phyloP scores from a whole-genome alignment of 2,113 vertebrate genomes.

The Microtus ochrogaster region DNA sequence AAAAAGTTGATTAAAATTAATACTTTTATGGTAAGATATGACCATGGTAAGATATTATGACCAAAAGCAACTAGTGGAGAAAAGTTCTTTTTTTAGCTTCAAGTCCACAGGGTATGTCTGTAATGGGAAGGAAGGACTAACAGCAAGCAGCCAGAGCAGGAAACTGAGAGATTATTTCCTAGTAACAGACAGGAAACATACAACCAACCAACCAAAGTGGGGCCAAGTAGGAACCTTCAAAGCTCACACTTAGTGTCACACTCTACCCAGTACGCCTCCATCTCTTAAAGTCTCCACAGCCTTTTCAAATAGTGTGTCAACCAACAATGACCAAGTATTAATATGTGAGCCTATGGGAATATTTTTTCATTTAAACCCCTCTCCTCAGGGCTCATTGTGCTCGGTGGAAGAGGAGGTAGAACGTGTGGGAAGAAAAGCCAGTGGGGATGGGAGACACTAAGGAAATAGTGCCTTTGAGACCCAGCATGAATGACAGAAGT shows the following conservation, averaged over 20 bases:
- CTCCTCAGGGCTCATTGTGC: background rate
- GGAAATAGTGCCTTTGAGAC: background rate
- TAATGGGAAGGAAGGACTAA: background rate
- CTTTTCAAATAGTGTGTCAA: background rate
- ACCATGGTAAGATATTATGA: background rate
- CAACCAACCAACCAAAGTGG: background rate
- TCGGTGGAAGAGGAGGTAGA: background rate
- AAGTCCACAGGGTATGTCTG: background rate
- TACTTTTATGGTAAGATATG: background rate
- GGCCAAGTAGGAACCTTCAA: background rate
- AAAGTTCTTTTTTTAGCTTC: background rate
- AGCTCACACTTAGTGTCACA: background rate
- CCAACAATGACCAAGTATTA: background rate
- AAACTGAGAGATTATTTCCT: background rate
- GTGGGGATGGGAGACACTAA: background rate
- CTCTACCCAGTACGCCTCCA: background rate
- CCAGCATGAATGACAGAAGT: background rate
- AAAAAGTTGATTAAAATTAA: background rate
- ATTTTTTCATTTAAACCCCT: background rate
- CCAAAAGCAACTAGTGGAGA: background rate
- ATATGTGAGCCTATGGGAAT: background rate
- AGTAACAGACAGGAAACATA: background rate
- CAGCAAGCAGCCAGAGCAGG: background rate
- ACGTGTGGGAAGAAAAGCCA: background rate
- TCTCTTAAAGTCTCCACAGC: background rate